Conservation (phyloP, 2,888 invertebrate genomes). For the Prosopocoilus inquinatus region DNA sequence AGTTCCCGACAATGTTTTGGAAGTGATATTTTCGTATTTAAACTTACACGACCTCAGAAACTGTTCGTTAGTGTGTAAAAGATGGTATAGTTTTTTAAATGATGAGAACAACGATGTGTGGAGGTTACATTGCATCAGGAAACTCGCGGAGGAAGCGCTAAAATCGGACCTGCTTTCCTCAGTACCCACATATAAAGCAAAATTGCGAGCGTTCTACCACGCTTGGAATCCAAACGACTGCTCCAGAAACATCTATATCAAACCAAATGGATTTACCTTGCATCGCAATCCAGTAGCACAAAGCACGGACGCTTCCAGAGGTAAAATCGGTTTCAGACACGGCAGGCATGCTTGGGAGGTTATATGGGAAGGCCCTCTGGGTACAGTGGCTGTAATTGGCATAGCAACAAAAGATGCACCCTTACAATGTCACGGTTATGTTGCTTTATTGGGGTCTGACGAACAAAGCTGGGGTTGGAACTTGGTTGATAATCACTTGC, state of each 20-base stretch:
- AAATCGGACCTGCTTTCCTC: constrained; percentile 89
- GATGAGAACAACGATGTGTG: constrained; percentile 96
- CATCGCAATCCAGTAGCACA: constrained; percentile 98
- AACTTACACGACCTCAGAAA: constrained; percentile 81
- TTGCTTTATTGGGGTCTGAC: constrained; percentile 90
- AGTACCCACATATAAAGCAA: constrained; percentile 87
- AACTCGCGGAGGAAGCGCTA: constrained; percentile 81
- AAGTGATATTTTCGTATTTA: constrained; percentile 89
- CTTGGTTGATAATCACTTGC: constrained; percentile 93
- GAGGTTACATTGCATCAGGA: constrained; percentile 84
- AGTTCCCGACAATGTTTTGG: constrained; percentile 78
- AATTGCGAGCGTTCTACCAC: constrained; percentile 88
- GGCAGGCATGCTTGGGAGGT: constrained; percentile 98
- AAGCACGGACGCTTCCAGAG: constrained; percentile 92
- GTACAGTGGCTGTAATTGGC: constrained; percentile 96
- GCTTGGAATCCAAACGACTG: constrained; percentile 98
- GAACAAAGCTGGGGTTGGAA: constrained; percentile 99
- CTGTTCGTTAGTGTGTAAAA: constrained; percentile 90
- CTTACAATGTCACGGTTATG: constrained; percentile 92
- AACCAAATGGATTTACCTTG: constrained; percentile 94
- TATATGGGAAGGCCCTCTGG: constrained; percentile 97
- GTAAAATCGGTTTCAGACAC: constrained; percentile 85
- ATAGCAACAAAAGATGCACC: constrained; percentile 93
- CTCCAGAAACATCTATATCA: constrained; percentile 94
- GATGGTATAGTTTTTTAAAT: constrained; percentile 85